A percentile compares a stretch with the other conserved stretches of the same genome.
phyloP scores from a whole-genome alignment of 1,140 invertebrate genomes.

The Zaprionus gabonicus region DNA sequence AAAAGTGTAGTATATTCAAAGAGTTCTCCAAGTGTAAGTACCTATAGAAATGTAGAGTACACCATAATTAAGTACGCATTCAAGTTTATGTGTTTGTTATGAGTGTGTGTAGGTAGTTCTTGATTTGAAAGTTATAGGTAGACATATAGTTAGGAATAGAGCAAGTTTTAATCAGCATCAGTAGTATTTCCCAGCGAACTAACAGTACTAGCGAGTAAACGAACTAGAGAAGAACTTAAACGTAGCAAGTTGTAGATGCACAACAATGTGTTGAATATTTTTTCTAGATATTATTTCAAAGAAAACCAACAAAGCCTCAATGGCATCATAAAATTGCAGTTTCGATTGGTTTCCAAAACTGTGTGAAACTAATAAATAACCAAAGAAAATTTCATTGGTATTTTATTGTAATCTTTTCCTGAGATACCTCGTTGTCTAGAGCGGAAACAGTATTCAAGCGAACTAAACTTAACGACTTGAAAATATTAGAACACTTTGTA shows the following conservation, averaged over 20 bases:
- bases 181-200: too few species aligned
- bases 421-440: conserved; percentile 2
- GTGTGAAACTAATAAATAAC: conserved; percentile 4
- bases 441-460: conserved; percentile 38
- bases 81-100: not conserved
- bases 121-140: not conserved
- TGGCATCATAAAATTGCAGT: not conserved
- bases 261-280: not conserved
- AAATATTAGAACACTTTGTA: conserved; percentile 50
- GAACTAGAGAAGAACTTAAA: not conserved
- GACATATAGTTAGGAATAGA: not conserved
- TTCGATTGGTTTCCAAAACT: not conserved
- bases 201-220: too few species aligned
- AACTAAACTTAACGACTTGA: conserved; percentile 44
- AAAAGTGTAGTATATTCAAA: not conserved
- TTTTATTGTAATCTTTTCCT: not conserved
- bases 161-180: not conserved
- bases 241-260: not conserved
- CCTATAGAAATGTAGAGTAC: not conserved
- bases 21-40: not conserved
- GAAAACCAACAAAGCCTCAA: not conserved
- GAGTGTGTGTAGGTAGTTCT: not conserved
- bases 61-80: not conserved
- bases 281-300: not conserved
- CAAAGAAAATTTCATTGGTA: not conserved